Base-by-base conservation (phyloP, 2,113 vertebrate species). In the Formicarius rufipectus region DNA sequence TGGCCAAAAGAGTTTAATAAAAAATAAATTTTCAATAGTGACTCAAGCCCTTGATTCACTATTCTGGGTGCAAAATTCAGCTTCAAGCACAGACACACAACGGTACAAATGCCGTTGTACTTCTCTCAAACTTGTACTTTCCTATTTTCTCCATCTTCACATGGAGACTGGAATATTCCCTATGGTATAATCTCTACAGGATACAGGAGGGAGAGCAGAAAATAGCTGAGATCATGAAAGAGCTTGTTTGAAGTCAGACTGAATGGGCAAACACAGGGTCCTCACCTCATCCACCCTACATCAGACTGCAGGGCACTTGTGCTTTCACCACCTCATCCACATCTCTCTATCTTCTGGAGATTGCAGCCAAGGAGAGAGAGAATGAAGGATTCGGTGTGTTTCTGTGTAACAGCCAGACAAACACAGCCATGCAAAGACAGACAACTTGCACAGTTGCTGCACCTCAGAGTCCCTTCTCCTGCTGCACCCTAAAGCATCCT, bases 291-390 rank as follows among this genome's bases (percentile, higher is more conserved):
- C 24, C 55, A 52, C 52, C 82, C 44, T 6, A 27, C 24, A 72
- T n/a, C 37, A 25, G 47, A 10, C 30, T 21, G 25, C 16, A 13
- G 56, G 40, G 39, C 35, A 58, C 5, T 2, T 3, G 2, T 10
- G 30, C 21, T 39, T 28, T 50, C 42, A 40, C 47, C 23, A 12
- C 33, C 35, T 52, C 74, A 14, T 4, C 4, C 30, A 21, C 21
- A 27, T 27, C 37, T 80, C 2, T 1, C 39, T 67, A 27, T 33
- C 53, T 88, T 58, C 20, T 23, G n/a, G 35, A 40, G 49, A 44
- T 0, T 63, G 66, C 37, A 68, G 40, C 15, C 5, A 2, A 52
- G 22, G 24, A 68, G 44, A 22, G 27, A 4, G n/a, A 10, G 5
- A 50, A 85, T 20, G 17, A 83, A 73, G 45, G 44, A 11, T n/a